phyloP scores from a whole-genome alignment of 2,113 vertebrate species.

The Corynorhinus townsendii region DNA sequence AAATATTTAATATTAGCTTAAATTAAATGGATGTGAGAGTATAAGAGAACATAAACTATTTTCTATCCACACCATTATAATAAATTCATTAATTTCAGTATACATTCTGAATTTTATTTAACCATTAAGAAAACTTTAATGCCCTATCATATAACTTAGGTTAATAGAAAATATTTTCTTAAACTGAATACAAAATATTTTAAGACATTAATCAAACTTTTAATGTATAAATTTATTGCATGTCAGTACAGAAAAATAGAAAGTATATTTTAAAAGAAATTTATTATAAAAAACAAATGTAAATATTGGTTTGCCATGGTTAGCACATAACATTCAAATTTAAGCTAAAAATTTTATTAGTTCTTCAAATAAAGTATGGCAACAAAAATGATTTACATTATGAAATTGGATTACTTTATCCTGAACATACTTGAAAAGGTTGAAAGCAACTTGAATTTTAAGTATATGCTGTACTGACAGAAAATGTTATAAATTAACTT shows the following conservation, averaged over 20 bases:
- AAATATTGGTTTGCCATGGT: conserved; percentile 74
- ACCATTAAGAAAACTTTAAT: conserved; percentile 33
- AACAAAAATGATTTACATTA: conserved; percentile 65
- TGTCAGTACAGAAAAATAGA: conserved; percentile 93
- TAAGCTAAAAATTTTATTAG: conserved; percentile 73
- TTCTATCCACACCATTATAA: conserved; percentile 13
- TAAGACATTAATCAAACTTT: conserved; percentile 76
- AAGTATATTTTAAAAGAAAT: conserved; percentile 83
- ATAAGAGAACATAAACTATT: background rate
- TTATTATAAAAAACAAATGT: conserved; percentile 77
- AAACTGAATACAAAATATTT: conserved; percentile 65
- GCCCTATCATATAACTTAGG: conserved; percentile 27
- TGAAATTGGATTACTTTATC: conserved; percentile 62
- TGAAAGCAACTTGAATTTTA: conserved; percentile 61
- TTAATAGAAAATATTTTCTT: conserved; percentile 7
- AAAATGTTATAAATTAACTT: conserved; percentile 54
- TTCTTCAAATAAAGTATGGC: conserved; percentile 65
- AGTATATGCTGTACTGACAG: conserved; percentile 68
- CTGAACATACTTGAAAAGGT: conserved; percentile 40
- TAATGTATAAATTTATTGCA: conserved; percentile 92
- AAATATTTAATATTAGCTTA: background rate
- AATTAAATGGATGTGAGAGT: background rate
- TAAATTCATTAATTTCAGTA: conserved; percentile 25
- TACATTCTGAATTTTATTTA: conserved; percentile 36
- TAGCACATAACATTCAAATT: conserved; percentile 74